Evolutionary conservation across 1,140 invertebrate species (phyloP).

Genomic region (Macrobrachium nipponense): DNA sequence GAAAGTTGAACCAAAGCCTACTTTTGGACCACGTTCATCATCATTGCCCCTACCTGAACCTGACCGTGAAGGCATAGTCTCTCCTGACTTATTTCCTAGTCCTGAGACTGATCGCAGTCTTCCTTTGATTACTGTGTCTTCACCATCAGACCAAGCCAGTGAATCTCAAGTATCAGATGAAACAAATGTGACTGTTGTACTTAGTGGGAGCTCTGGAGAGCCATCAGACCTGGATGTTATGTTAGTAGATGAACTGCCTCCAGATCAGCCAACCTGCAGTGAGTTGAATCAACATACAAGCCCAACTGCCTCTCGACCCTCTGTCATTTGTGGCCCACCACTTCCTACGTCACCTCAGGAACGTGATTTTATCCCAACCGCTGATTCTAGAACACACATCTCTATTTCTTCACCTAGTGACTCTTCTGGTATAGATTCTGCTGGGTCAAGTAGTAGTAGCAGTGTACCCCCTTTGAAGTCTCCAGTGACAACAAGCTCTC

Average conservation of each 20-base stretch:
- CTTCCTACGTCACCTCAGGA: constrained; percentile 23
- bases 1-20: constrained; percentile 37
- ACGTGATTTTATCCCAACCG: background rate
- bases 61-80: constrained; percentile 44
- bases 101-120: constrained; percentile 48
- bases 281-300: constrained; percentile 10
- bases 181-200: constrained; percentile 50
- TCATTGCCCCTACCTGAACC: constrained; percentile 58
- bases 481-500: constrained; percentile 9
- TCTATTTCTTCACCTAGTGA: constrained; percentile 4
- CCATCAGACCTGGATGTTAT: constrained; percentile 47
- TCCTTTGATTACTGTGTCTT: constrained; percentile 62
- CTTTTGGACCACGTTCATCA: constrained; percentile 58
- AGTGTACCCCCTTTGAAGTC: constrained; percentile 26
- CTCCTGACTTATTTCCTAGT: constrained; percentile 54
- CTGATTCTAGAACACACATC: background rate
- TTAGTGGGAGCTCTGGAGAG: constrained; percentile 46
- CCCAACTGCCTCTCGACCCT: constrained; percentile 31
- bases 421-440: background rate
- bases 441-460: background rate
- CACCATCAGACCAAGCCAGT: constrained; percentile 57
- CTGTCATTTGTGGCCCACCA: constrained; percentile 56
- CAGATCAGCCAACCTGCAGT: constrained; percentile 20
- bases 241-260: constrained; percentile 43
- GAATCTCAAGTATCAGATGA: constrained; percentile 60